A percentile compares a stretch with the other conserved stretches of the same genome.
Conservation (phyloP, 2,888 invertebrate genomes). For the Erpobdella octoculata region DNA sequence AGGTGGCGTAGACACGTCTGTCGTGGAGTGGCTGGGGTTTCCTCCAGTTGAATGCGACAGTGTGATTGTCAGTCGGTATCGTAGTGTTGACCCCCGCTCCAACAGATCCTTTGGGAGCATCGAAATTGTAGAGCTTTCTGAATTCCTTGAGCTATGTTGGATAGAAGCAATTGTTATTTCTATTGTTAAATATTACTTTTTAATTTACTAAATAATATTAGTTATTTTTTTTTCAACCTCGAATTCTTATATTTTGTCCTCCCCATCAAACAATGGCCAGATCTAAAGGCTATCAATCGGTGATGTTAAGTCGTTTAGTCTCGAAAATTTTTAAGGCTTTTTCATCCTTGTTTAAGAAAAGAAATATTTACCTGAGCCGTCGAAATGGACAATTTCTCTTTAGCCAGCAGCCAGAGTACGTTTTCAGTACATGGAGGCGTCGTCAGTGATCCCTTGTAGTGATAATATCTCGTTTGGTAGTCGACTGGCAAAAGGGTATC, state of each 20-base stretch:
- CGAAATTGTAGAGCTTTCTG: background rate
- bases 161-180: no score
- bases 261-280: no score
- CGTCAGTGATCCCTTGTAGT: conserved; percentile 24
- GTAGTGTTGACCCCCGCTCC: no score
- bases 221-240: no score
- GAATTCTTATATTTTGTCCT: no score
- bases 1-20: background rate
- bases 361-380: background rate
- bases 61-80: background rate
- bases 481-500: conserved; percentile 1
- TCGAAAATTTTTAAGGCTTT: no score
- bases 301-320: no score
- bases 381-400: background rate
- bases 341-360: no score
- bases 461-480: conserved; percentile 10
- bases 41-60: background rate
- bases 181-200: no score
- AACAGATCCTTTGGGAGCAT: no score
- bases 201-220: no score
- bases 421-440: conserved; percentile 25
- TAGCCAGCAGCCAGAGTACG: conserved; percentile 14
- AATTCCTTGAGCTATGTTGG: background rate
- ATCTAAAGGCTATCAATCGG: no score
- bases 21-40: background rate